Evolutionary conservation across 2,113 vertebrate species (phyloP).

Genomic region (Monarcha castaneiventris): DNA sequence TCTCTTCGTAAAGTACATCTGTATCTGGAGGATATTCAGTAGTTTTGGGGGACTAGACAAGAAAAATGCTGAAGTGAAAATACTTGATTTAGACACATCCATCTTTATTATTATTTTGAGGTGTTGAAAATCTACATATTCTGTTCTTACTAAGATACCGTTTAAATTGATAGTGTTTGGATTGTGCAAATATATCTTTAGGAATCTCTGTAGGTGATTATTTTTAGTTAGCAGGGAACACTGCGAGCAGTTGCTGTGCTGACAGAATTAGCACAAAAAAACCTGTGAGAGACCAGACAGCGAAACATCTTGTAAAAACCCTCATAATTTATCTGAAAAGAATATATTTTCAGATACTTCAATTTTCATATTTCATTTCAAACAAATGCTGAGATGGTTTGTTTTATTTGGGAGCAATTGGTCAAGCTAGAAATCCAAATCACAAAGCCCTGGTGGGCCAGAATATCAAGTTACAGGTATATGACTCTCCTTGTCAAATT

Average conservation of each 20-base stretch:
- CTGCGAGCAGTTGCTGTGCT: background rate
- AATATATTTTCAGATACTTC: background rate
- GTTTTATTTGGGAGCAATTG: background rate
- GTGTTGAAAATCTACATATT: background rate
- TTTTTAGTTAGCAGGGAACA: background rate
- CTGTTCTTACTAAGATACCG: background rate
- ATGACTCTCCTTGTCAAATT: background rate
- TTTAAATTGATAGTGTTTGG: background rate
- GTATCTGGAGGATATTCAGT: background rate
- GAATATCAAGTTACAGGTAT: background rate
- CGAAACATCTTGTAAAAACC: background rate
- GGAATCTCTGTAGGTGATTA: background rate
- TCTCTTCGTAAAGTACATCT: background rate
- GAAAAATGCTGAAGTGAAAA: background rate
- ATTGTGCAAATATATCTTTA: background rate
- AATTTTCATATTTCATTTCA: too few relatives aligned
- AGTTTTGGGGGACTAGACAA: background rate
- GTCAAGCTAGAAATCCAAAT: background rate
- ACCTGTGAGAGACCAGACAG: background rate
- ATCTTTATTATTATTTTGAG: background rate
- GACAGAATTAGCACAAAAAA: background rate
- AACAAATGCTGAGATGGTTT: background rate
- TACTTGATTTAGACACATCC: background rate
- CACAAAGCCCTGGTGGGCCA: background rate
- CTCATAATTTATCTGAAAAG: background rate